These are phyloP conservation scores for Platyscapa corneri DNA, from an alignment of 1,140 invertebrate genomes.

Conservation along the genomic window DNA sequence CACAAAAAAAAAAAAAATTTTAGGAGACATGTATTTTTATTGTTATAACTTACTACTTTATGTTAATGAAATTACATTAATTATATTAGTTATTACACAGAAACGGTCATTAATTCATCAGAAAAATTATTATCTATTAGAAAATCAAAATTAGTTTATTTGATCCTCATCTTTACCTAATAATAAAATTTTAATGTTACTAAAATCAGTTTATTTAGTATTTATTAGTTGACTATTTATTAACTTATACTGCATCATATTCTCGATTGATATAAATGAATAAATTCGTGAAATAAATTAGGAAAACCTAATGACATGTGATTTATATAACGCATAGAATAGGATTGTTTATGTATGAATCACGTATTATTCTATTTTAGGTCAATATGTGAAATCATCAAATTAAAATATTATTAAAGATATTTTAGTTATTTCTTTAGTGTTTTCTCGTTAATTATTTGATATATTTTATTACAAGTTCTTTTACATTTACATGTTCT, in stretches of 20 bases:
- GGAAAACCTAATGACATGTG: not conserved
- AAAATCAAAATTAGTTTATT: too few relatives aligned
- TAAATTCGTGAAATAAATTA: not conserved
- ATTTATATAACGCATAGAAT: not conserved
- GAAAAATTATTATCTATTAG: too few relatives aligned
- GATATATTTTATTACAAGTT: not conserved
- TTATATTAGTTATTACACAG: too few relatives aligned
- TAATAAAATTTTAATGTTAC: too few relatives aligned
- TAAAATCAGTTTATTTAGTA: not conserved
- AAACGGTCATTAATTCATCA: too few relatives aligned
- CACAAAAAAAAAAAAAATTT: too few relatives aligned
- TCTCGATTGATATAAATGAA: not conserved
- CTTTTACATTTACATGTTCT: not conserved
- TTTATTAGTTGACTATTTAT: not conserved
- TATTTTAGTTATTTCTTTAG: not conserved
- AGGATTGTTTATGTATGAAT: not conserved
- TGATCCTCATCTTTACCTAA: too few relatives aligned
- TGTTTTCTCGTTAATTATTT: not conserved
- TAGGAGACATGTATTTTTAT: too few relatives aligned
- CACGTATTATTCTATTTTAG: slow-evolving; percentile 3
- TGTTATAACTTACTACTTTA: too few relatives aligned
- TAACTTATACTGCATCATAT: not conserved
- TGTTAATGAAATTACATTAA: too few relatives aligned
- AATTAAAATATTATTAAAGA: not conserved
- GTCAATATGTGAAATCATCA: not conserved